Evolutionary conservation across 2,797 vertebrate species (phyloP).

Genomic region (Argya squamiceps): DNA sequence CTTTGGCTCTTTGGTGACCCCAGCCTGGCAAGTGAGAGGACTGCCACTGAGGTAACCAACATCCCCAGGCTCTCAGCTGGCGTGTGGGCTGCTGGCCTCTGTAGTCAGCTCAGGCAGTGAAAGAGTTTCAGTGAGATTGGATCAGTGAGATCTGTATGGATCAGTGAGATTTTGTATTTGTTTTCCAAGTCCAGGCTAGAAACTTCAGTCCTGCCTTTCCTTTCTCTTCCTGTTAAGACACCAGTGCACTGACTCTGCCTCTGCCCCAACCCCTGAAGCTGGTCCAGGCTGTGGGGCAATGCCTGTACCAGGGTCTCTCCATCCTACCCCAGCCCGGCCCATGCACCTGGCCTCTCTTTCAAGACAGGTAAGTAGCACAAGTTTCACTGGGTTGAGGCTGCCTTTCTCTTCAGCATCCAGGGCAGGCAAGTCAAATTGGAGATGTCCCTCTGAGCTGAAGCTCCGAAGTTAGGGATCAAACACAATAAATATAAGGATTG

Average conservation of each 20-base stretch:
- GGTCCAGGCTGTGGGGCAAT: neutral
- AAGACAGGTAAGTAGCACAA: neutral
- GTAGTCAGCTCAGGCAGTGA: neutral
- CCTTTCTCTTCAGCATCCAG: neutral
- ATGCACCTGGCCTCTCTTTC: neutral
- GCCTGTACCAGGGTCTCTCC: neutral
- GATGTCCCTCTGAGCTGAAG: neutral
- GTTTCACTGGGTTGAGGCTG: neutral
- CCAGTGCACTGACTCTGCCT: fast-evolving
- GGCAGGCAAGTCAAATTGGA: neutral
- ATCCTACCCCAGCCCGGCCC: neutral
- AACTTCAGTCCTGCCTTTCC: neutral
- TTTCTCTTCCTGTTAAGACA: fast-evolving
- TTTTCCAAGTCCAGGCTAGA: neutral
- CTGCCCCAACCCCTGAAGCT: neutral
- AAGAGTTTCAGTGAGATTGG: too few relatives aligned
- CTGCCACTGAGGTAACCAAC: too few relatives aligned
- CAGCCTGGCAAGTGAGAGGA: neutral
- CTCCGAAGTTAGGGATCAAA: neutral
- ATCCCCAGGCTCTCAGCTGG: fast-evolving
- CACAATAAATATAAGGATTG: fast-evolving
- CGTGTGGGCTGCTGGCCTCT: neutral
- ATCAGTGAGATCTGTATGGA: neutral
- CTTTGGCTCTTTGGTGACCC: neutral
- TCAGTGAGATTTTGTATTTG: neutral